Conservation (phyloP, 1,140 invertebrate genomes). For the Papilio glaucus region DNA sequence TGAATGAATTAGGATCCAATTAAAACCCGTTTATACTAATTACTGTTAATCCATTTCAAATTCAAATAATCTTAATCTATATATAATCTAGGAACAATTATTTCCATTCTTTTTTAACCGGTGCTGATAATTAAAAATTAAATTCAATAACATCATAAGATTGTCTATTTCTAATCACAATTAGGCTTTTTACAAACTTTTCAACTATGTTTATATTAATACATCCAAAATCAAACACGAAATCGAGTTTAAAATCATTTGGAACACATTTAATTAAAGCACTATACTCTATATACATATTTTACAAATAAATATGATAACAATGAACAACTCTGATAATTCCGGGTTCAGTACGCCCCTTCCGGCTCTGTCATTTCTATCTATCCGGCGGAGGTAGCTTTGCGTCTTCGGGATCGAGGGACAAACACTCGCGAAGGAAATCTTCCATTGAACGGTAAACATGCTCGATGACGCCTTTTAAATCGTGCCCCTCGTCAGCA, state of each 20-base stretch:
- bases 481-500: conserved; percentile 91
- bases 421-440: conserved; percentile 92
- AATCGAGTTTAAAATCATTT: conserved; percentile 49
- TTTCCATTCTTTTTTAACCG: conserved; percentile 32
- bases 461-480: conserved; percentile 91
- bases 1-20: conserved; percentile 5
- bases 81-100: not conserved
- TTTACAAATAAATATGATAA: conserved; percentile 71
- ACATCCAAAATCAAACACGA: conserved; percentile 1
- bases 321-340: conserved; percentile 52
- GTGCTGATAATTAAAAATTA: conserved; percentile 4
- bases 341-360: conserved; percentile 20
- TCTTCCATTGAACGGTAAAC: conserved; percentile 94
- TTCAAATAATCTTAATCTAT: conserved; percentile 22
- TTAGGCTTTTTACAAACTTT: conserved; percentile 50
- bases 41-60: not conserved
- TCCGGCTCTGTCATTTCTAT: conserved; percentile 58
- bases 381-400: conserved; percentile 82
- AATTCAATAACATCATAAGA: conserved; percentile 26
- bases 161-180: conserved; percentile 58
- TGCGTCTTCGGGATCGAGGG: conserved; percentile 89
- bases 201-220: conserved; percentile 29
- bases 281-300: conserved; percentile 79
- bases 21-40: conserved; percentile 12
- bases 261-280: conserved; percentile 80